A percentile compares a stretch with the other conserved stretches of the same genome.
phyloP scores from a whole-genome alignment of 2,797 vertebrate species.

The Enteromius thamalakanensis region DNA sequence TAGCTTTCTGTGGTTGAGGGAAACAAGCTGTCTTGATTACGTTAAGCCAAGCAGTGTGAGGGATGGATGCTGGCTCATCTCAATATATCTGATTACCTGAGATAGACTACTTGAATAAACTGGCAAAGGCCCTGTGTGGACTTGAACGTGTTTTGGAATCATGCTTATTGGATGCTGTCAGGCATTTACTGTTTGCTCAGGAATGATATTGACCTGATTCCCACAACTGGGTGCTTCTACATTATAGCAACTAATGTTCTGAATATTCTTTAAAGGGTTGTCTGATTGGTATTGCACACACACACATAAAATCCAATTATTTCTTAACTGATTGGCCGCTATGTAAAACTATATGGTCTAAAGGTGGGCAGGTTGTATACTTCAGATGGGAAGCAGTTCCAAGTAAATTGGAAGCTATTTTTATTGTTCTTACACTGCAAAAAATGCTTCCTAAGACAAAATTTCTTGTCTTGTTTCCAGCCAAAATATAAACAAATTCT shows the following conservation, averaged over 20 bases:
- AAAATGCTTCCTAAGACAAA: too few species aligned
- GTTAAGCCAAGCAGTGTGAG: conserved; percentile 11
- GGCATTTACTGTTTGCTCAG: background rate
- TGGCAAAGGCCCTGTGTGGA: background rate
- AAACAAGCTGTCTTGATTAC: conserved; percentile 16
- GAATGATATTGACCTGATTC: background rate
- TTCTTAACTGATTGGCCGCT: background rate
- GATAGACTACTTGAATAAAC: conserved; percentile 15
- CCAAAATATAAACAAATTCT: too few species aligned
- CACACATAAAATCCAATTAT: background rate
- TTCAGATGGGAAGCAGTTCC: background rate
- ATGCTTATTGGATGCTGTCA: conserved; percentile 24
- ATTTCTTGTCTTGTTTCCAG: too few species aligned
- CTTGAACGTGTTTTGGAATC: conserved; percentile 20
- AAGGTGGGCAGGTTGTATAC: background rate
- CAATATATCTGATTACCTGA: conserved; percentile 13
- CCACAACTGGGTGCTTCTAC: background rate
- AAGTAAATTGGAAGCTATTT: background rate
- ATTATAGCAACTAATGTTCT: conserved; percentile 7
- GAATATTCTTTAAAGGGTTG: background rate
- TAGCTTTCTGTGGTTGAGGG: background rate
- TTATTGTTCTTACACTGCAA: background rate
- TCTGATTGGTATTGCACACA: background rate
- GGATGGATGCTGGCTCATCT: conserved; percentile 17
- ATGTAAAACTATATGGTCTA: background rate